Evolutionary conservation across 2,888 invertebrate species (phyloP).

Genomic region (Drosophila dives): DNA sequence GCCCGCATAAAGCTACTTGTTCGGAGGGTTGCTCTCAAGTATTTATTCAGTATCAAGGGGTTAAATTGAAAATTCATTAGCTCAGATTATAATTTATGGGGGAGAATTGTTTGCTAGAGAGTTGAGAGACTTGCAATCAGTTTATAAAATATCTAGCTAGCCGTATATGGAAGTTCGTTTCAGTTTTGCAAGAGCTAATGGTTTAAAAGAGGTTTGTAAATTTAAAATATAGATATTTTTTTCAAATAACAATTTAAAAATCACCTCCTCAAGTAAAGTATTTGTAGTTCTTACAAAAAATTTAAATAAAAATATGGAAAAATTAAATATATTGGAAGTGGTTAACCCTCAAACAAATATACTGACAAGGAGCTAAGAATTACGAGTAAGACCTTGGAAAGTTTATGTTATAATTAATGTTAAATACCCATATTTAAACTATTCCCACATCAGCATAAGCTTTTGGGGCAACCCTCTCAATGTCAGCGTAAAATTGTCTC

Average conservation of each 20-base stretch:
- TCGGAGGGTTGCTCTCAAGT: conserved; percentile 48
- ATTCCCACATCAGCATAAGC: background rate
- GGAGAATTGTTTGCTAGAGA: background rate
- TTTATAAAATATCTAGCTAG: background rate
- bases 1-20: conserved; percentile 46
- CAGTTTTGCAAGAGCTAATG: background rate
- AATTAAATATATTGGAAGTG: background rate
- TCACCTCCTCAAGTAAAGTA: too few relatives aligned
- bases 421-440: background rate
- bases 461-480: conserved; percentile 37
- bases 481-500: conserved; percentile 59
- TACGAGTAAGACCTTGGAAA: background rate
- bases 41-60: conserved; percentile 31
- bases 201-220: background rate
- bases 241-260: background rate
- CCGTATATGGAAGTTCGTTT: background rate
- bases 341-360: background rate
- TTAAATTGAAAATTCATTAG: conserved; percentile 38
- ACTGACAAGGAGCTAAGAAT: background rate
- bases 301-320: background rate
- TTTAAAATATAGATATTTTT: background rate
- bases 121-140: background rate
- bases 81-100: conserved; percentile 1
- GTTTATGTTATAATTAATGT: background rate
- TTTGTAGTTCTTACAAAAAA: background rate